Evolutionary conservation across 1,140 invertebrate species (phyloP).

Genomic region (Caenorhabditis latens): DNA sequence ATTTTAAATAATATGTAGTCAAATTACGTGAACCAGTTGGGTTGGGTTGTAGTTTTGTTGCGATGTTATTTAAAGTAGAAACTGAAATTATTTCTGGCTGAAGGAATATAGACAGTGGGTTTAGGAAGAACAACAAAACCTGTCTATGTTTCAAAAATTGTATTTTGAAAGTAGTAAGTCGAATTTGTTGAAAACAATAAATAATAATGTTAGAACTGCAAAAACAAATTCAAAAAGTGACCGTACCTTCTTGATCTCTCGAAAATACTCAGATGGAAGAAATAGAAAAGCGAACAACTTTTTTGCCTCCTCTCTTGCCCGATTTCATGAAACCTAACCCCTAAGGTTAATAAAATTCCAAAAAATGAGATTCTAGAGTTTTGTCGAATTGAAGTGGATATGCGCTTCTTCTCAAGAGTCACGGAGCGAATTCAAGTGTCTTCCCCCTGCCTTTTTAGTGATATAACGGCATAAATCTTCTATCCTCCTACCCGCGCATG

Average conservation of each 20-base stretch:
- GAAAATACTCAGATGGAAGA: not conserved
- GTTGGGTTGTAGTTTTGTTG: too few species aligned
- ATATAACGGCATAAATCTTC: constrained; percentile 48
- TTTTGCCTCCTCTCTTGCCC: not conserved
- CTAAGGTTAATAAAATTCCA: constrained; percentile 52
- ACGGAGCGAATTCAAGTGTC: constrained; percentile 44
- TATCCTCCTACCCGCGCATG: not conserved
- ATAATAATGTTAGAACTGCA: too few species aligned
- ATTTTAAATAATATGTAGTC: too few species aligned
- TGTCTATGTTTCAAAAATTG: too few species aligned
- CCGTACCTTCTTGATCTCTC: not conserved
- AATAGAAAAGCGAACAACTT: not conserved
- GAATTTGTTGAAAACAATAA: too few species aligned
- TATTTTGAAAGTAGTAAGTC: too few species aligned
- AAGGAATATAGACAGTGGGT: too few species aligned
- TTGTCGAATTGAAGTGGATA: constrained; percentile 47
- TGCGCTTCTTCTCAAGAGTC: constrained; percentile 47
- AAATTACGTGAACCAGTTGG: too few species aligned
- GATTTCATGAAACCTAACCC: constrained; percentile 26
- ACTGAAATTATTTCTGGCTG: too few species aligned
- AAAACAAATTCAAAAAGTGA: not conserved
- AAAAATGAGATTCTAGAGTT: constrained; percentile 52
- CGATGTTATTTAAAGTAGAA: too few species aligned
- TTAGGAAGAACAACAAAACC: too few species aligned
- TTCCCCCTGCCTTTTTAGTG: constrained; percentile 19